Conservation (phyloP, 1,140 invertebrate genomes). For the Penaeus indicus region DNA sequence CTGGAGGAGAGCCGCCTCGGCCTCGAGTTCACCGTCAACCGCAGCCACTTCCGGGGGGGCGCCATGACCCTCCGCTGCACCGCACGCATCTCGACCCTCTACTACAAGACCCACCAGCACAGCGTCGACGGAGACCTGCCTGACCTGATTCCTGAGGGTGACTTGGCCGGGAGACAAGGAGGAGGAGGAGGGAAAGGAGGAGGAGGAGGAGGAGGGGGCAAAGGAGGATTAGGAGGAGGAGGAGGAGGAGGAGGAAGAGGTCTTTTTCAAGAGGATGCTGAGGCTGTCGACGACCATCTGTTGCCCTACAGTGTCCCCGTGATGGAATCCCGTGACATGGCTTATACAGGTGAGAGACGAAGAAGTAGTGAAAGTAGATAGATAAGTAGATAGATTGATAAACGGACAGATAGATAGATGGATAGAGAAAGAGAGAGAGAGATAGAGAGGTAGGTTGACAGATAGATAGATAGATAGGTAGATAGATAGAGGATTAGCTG, state of each 20-base stretch:
- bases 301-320: slow-evolving; percentile 27
- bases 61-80: slow-evolving; percentile 34
- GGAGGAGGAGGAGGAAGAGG: too few species aligned
- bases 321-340: slow-evolving; percentile 16
- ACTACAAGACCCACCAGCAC: slow-evolving; percentile 30
- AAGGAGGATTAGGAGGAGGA: too few species aligned
- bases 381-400: not conserved
- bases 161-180: too few species aligned
- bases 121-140: slow-evolving; percentile 10
- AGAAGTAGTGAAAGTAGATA: not conserved
- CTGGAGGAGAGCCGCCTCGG: slow-evolving; percentile 4
- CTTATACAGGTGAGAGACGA: not conserved
- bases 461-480: not conserved
- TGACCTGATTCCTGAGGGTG: too few species aligned
- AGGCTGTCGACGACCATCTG: not conserved
- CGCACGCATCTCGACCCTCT: slow-evolving; percentile 2
- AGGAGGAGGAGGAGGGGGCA: too few species aligned
- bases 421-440: not conserved
- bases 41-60: not conserved
- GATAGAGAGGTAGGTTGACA: not conserved
- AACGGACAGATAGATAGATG: not conserved
- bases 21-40: slow-evolving; percentile 8
- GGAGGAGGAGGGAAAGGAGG: too few species aligned
- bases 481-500: too few species aligned
- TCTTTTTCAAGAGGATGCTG: too few species aligned